Evolutionary conservation across 2,113 vertebrate species (phyloP).

Genomic region (Carollia perspicillata): DNA sequence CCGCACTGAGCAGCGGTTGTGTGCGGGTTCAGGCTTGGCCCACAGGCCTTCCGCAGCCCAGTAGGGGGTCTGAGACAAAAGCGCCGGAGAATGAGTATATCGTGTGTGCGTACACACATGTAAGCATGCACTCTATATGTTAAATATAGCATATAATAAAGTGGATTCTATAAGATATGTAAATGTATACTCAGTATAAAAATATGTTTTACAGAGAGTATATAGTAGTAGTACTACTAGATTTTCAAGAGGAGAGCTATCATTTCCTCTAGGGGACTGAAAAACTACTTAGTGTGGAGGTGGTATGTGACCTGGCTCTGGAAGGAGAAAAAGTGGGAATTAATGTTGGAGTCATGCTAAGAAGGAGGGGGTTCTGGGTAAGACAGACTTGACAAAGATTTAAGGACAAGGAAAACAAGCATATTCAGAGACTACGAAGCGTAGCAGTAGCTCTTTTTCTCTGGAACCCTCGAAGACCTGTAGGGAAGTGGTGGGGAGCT

Average conservation of each 20-base stretch:
- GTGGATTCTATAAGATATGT: background rate
- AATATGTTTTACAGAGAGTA: background rate
- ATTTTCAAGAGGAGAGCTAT: background rate
- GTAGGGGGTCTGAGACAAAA: conserved; percentile 19
- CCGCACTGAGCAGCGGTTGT: background rate
- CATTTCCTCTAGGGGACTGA: background rate
- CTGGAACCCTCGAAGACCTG: background rate
- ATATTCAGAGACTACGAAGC: background rate
- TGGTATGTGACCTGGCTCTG: background rate
- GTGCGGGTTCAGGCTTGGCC: background rate
- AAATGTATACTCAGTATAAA: background rate
- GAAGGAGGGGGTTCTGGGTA: background rate
- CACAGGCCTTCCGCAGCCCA: background rate
- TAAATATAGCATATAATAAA: background rate
- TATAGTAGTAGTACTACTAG: background rate
- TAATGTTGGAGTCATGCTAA: background rate
- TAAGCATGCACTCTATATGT: background rate
- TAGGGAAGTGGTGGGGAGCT: background rate
- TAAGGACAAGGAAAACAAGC: background rate
- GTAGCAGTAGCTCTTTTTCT: background rate
- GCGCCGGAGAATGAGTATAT: background rate
- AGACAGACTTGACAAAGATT: background rate
- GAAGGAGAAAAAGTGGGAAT: background rate
- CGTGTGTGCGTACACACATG: background rate
- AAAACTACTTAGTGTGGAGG: background rate